Conservation (phyloP, 2,888 invertebrate species). For the Melanargia galathea region DNA sequence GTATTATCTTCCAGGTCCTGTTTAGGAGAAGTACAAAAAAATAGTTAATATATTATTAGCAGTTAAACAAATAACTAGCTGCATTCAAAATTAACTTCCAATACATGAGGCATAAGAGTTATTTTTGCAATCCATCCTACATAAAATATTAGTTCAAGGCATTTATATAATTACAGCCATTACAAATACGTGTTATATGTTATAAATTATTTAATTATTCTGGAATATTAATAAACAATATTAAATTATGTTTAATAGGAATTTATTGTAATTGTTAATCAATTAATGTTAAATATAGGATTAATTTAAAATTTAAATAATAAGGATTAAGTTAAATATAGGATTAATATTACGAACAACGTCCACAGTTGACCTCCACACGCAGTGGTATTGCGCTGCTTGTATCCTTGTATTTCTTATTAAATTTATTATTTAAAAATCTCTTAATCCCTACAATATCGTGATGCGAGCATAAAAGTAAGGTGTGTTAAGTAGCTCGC, state of each 20-base stretch:
- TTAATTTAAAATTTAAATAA: slow-evolving; percentile 2
- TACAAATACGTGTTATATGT: slow-evolving; percentile 16
- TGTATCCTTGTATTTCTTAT: too few relatives aligned
- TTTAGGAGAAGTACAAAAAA: slow-evolving; percentile 25
- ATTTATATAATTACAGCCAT: slow-evolving; percentile 20
- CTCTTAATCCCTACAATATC: slow-evolving; percentile 3
- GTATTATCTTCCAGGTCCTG: slow-evolving; percentile 26
- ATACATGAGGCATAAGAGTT: not conserved
- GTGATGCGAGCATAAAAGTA: slow-evolving; percentile 5
- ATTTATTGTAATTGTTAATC: slow-evolving; percentile 25
- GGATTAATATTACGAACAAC: too few relatives aligned
- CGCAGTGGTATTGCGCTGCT: too few relatives aligned
- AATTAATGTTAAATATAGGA: slow-evolving; percentile 21
- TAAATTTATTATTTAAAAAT: not conserved
- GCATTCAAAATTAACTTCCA: slow-evolving; percentile 21
- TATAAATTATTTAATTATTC: slow-evolving; percentile 20
- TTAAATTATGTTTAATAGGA: slow-evolving; percentile 13
- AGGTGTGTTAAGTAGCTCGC: slow-evolving; percentile 8
- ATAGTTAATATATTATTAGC: slow-evolving; percentile 23
- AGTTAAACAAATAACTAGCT: slow-evolving; percentile 12
- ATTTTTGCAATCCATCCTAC: slow-evolving; percentile 31
- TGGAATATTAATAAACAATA: slow-evolving; percentile 19
- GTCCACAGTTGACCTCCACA: too few relatives aligned
- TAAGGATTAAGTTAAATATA: too few relatives aligned
- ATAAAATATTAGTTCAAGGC: slow-evolving; percentile 26